Base-by-base conservation (phyloP, 2,113 vertebrate genomes). In the Etheostoma cragini region DNA sequence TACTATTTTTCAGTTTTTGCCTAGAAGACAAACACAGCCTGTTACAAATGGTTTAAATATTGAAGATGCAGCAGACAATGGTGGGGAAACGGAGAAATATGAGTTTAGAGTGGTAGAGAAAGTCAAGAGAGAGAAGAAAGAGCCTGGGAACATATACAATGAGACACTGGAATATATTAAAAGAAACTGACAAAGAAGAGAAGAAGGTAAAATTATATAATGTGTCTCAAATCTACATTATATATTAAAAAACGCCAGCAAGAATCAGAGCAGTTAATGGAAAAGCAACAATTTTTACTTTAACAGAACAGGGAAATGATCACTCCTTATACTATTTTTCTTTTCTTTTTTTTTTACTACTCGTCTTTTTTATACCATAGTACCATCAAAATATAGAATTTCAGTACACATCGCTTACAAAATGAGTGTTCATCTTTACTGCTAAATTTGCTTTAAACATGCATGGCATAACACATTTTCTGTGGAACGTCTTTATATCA, bases 121-220 rank as follows among this genome's bases (percentile, higher is more conserved):
- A 19, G 2, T 13, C 38, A n/a, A 17, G 5, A 11, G 60, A 6
- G 38, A 16, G 10, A 62, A 30, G 19, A 52, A 26, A 46, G 63
- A 53, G 52, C 47, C 0, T 0, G 33, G 24, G 12, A 56, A 45
- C 7, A 22, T 70, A 16, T 24, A n/a, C 56, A 61, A 62, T 50
- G 8, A 63, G 12, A 58, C 12, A 6, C 8, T 8, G 5, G 6
- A 66, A 22, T 57, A 50, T 42, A 22, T 17, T 14, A 49, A 30
- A 50, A 70, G 49, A 26, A 50, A 42, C 12, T 71, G 58, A 35
- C 38, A 21, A n/a, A 56, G 15, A 14, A 10, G 26, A 56, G 42
- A 57, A 60, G 46, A 64, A 70, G 61, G 73, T 77, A 22, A 30
- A 58, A n/a, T 60, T 15, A 46, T 71, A 7, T 50, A 65, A 60